Conservation (phyloP, 2,888 invertebrate genomes). For the Erpobdella octoculata region DNA sequence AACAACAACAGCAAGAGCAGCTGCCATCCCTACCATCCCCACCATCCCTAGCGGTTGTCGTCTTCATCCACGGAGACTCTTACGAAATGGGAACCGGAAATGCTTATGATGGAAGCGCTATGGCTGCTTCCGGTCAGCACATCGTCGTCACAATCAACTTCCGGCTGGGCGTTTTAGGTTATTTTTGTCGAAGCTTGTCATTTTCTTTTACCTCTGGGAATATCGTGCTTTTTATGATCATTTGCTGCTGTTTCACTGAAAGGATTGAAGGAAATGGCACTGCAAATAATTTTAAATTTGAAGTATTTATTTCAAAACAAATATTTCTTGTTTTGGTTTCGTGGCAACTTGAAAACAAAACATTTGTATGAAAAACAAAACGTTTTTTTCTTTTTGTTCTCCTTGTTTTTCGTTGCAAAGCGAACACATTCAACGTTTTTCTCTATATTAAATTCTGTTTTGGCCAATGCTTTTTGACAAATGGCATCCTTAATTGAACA, state of each 20-base stretch:
- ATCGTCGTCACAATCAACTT: conserved; percentile 95
- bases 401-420: too few species aligned
- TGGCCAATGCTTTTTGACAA: too few species aligned
- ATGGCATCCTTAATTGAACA: too few species aligned
- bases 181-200: conserved; percentile 50
- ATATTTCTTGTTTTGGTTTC: too few species aligned
- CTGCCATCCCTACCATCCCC: conserved; percentile 28
- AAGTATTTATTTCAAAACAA: not conserved
- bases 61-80: conserved; percentile 88
- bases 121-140: conserved; percentile 80
- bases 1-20: not conserved
- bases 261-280: too few species aligned
- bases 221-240: not conserved
- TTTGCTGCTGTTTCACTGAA: too few species aligned
- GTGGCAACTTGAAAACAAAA: too few species aligned
- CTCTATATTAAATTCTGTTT: too few species aligned
- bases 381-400: too few species aligned
- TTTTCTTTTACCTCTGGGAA: not conserved
- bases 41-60: conserved; percentile 63
- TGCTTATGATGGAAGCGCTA: conserved; percentile 87
- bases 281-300: too few species aligned
- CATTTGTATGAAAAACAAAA: too few species aligned
- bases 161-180: conserved; percentile 75
- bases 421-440: too few species aligned
- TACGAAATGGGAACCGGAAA: conserved; percentile 95